phyloP scores from a whole-genome alignment of 2,113 vertebrate genomes.

The Garra rufa region DNA sequence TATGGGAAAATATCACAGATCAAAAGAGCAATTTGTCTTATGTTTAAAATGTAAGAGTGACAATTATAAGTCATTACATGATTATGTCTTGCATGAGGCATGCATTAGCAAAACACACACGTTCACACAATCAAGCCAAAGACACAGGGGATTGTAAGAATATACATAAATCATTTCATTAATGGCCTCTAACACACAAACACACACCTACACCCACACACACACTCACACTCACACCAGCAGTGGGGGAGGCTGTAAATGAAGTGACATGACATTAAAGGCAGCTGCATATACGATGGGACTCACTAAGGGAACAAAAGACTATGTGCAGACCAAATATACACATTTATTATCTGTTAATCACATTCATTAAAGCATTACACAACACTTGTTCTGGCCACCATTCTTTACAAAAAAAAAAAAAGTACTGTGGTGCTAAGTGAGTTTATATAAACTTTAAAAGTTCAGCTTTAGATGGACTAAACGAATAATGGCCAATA shows the following conservation, averaged over 20 bases:
- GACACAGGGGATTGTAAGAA: background rate
- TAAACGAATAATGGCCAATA: background rate
- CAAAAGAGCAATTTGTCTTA: conserved; percentile 16
- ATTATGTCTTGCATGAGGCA: background rate
- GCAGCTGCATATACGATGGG: conserved; percentile 31
- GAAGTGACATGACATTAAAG: conserved; percentile 25
- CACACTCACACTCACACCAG: background rate
- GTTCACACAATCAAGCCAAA: background rate
- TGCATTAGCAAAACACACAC: conserved; percentile 13
- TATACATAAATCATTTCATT: conserved; percentile 53
- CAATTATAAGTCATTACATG: conserved; percentile 16
- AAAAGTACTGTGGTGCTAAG: background rate
- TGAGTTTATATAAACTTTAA: background rate
- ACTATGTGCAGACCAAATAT: background rate
- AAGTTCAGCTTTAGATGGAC: background rate
- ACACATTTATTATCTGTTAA: conserved; percentile 1
- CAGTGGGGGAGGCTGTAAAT: conserved; percentile 34
- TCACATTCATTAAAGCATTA: conserved; percentile 29
- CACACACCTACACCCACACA: too few relatives aligned
- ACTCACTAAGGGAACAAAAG: conserved; percentile 1
- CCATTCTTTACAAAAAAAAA: conserved; percentile 1
- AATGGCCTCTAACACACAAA: conserved; percentile 14
- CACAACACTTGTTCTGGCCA: background rate
- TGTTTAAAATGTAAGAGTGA: background rate
- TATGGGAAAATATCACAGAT: conserved; percentile 29